A percentile compares a stretch with the other conserved stretches of the same genome.
Conservation (phyloP, 1,140 invertebrate genomes). For the Hesperophylax magnus region DNA sequence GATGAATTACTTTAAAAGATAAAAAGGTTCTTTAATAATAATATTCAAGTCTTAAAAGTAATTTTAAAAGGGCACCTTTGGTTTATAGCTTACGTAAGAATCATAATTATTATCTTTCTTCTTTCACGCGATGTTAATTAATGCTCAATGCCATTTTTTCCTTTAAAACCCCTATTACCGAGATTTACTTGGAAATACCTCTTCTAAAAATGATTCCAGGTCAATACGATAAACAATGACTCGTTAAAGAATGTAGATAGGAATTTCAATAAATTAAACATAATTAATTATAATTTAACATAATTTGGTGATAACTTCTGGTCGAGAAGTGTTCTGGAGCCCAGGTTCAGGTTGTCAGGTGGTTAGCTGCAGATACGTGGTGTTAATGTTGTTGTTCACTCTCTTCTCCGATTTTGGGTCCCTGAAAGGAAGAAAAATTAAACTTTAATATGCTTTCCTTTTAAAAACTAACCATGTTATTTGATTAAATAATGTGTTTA, state of each 20-base stretch:
- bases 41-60: conserved; percentile 56
- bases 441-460: no score
- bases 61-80: conserved; percentile 73
- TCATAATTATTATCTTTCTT: conserved; percentile 40
- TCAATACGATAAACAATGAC: conserved; percentile 23
- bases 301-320: conserved; percentile 49
- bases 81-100: conserved; percentile 71
- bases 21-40: conserved; percentile 47
- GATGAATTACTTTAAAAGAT: conserved; percentile 45
- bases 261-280: conserved; percentile 49
- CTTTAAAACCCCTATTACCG: conserved; percentile 19
- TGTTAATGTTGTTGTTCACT: conserved; percentile 71
- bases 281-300: conserved; percentile 46
- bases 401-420: conserved; percentile 73
- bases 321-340: conserved; percentile 46
- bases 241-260: conserved; percentile 28
- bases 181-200: conserved; percentile 8
- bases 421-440: conserved; percentile 60
- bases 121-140: background rate
- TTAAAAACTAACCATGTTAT: no score
- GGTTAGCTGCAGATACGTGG: conserved; percentile 71
- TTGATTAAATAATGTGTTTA: no score
- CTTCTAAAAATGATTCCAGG: background rate
- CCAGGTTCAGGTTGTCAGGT: conserved; percentile 72
- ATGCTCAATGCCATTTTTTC: conserved; percentile 1